Percentiles rank a stretch among this genome's conserved stretches.
These are phyloP conservation scores for Cosmia trapezina DNA, from an alignment of 2,888 invertebrate genomes.

Conservation along the genomic window DNA sequence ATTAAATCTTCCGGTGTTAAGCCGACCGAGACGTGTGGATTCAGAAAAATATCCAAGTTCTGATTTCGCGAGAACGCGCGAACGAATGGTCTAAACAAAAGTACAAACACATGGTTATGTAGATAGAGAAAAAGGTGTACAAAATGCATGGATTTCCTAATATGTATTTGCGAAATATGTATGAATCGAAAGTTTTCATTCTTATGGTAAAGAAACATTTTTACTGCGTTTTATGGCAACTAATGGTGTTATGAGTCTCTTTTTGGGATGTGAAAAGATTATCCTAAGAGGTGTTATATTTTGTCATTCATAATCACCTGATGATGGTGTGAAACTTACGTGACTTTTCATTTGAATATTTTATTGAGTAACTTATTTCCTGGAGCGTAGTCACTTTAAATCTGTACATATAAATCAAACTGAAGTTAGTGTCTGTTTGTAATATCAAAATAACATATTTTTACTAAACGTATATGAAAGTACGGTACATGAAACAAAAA, in stretches of 20 bases:
- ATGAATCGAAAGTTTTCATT: constrained; percentile 53
- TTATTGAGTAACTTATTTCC: background rate
- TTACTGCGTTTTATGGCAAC: constrained; percentile 25
- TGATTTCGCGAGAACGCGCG: constrained; percentile 33
- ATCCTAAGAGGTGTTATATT: constrained; percentile 33
- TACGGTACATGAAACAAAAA: too few species aligned
- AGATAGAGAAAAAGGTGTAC: constrained; percentile 28
- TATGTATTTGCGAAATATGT: constrained; percentile 45
- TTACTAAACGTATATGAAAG: too few species aligned
- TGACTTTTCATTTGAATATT: constrained; percentile 4
- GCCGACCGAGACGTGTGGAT: constrained; percentile 6
- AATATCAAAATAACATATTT: too few species aligned
- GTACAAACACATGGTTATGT: constrained; percentile 29
- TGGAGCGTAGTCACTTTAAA: background rate
- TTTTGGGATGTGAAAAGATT: constrained; percentile 27
- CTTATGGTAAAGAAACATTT: constrained; percentile 28
- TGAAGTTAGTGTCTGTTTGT: too few species aligned
- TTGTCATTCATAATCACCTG: constrained; percentile 6
- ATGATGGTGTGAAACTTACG: constrained; percentile 8
- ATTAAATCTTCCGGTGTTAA: constrained; percentile 42
- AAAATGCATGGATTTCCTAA: constrained; percentile 36
- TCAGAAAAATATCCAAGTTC: constrained; percentile 33
- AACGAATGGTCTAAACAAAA: constrained; percentile 46
- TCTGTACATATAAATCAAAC: background rate
- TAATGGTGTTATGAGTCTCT: constrained; percentile 27